These are phyloP conservation scores for Digitonthophagus gazella DNA, from an alignment of 2,888 invertebrate genomes.

Conservation along the genomic window DNA sequence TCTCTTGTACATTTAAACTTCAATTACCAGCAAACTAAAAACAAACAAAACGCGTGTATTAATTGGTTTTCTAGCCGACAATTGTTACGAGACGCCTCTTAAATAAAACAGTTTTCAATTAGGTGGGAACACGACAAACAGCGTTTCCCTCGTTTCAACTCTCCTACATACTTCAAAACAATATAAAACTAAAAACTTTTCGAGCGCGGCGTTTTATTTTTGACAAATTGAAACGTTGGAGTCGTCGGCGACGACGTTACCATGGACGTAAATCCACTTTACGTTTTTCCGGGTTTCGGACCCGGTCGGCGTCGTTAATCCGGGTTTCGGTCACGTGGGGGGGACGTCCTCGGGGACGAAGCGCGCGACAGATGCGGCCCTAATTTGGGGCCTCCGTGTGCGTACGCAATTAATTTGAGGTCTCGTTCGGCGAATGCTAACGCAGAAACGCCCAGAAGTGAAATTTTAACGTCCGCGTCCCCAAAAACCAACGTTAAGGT, in stretches of 20 bases:
- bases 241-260: not conserved
- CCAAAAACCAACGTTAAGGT: not conserved
- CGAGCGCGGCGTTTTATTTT: not conserved
- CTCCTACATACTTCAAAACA: not conserved
- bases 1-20: too few relatives aligned
- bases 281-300: constrained; percentile 11
- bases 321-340: constrained; percentile 5
- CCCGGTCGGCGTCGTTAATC: constrained; percentile 11
- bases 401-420: not conserved
- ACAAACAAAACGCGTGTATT: too few relatives aligned
- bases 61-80: too few relatives aligned
- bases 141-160: not conserved
- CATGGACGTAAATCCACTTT: constrained; percentile 14
- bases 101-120: not conserved
- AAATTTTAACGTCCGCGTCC: not conserved
- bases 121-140: not conserved
- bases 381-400: not conserved
- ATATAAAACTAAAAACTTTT: not conserved
- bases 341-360: constrained; percentile 4
- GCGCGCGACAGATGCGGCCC: not conserved
- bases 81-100: not conserved
- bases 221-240: not conserved
- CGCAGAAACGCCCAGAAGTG: not conserved
- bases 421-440: not conserved
- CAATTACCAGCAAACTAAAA: too few relatives aligned